phyloP scores from a whole-genome alignment of 35 echinoderm and acorn worm genomes.

The Ptychodera flava region DNA sequence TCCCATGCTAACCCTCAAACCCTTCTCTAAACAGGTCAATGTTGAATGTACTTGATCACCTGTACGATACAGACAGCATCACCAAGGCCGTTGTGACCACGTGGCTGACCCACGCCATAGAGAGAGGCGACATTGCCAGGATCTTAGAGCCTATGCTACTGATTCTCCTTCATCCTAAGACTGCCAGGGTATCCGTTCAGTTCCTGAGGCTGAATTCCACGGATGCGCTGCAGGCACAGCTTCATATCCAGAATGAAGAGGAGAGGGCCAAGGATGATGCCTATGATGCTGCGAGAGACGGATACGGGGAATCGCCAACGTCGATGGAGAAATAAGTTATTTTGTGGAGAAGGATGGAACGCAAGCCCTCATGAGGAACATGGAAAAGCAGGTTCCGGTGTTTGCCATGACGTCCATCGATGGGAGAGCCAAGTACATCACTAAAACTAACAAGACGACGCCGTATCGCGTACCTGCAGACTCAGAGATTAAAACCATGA shows the following conservation, averaged over 20 bases:
- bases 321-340: constrained; percentile 87
- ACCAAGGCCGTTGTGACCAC: constrained; percentile 71
- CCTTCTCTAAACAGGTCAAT: constrained; percentile 59
- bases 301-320: constrained; percentile 82
- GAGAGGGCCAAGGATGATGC: constrained; percentile 40
- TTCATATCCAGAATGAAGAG: constrained; percentile 10
- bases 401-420: constrained; percentile 80
- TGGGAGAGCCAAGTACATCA: constrained; percentile 81
- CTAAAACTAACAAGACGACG: constrained; percentile 58
- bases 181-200: constrained; percentile 85
- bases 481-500: constrained; percentile 66
- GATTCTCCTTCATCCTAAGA: constrained; percentile 86
- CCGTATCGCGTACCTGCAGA: constrained; percentile 59
- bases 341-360: constrained; percentile 76
- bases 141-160: constrained; percentile 88
- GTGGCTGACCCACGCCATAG: constrained; percentile 90
- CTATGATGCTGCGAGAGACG: constrained; percentile 47
- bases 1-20: no score
- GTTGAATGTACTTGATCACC: constrained; percentile 78
- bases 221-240: constrained; percentile 18
- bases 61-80: constrained; percentile 88
- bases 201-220: constrained; percentile 49
- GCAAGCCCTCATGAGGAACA: constrained; percentile 43
- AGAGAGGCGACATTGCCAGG: constrained; percentile 86
- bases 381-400: constrained; percentile 65